A percentile compares a stretch with the other conserved stretches of the same genome.
Conservation (phyloP, 2,113 vertebrate species). For the Synchiropus splendidus region DNA sequence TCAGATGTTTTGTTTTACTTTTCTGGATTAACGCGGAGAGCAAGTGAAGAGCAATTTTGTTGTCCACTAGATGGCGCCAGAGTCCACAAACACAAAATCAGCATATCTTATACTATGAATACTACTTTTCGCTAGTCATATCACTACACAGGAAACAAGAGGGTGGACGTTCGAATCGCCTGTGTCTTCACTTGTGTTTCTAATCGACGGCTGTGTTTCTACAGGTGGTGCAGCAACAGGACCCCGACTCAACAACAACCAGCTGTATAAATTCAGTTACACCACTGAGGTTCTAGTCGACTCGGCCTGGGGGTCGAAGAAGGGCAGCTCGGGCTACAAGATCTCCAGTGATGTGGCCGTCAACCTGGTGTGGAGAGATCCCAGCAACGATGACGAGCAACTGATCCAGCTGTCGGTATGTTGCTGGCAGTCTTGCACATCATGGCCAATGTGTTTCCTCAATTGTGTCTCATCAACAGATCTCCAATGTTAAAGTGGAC, state of each 20-base stretch:
- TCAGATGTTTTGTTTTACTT: no score
- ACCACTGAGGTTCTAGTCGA: constrained; percentile 77
- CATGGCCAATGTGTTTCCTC: no score
- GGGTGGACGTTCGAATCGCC: no score
- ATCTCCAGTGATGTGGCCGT: constrained; percentile 77
- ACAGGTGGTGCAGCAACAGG: constrained; percentile 77
- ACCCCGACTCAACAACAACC: constrained; percentile 81
- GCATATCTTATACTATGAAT: no score
- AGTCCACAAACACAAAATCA: no score
- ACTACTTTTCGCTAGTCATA: no score
- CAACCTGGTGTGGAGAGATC: constrained; percentile 83
- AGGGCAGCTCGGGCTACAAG: constrained; percentile 72
- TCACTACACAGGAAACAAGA: no score
- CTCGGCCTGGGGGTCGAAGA: constrained; percentile 59
- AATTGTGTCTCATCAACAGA: constrained; percentile 55
- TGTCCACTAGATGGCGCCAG: no score
- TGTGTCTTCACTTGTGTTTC: background rate
- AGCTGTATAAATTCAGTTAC: constrained; percentile 84
- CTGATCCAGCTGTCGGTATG: constrained; percentile 77
- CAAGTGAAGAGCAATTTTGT: no score
- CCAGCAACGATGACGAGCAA: constrained; percentile 81
- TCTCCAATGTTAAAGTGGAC: constrained; percentile 76
- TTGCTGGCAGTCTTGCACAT: background rate
- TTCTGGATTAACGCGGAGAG: no score
- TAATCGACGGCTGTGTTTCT: constrained; percentile 41